Conservation (phyloP, 2,888 invertebrate species). For the Tinea pellionella region DNA sequence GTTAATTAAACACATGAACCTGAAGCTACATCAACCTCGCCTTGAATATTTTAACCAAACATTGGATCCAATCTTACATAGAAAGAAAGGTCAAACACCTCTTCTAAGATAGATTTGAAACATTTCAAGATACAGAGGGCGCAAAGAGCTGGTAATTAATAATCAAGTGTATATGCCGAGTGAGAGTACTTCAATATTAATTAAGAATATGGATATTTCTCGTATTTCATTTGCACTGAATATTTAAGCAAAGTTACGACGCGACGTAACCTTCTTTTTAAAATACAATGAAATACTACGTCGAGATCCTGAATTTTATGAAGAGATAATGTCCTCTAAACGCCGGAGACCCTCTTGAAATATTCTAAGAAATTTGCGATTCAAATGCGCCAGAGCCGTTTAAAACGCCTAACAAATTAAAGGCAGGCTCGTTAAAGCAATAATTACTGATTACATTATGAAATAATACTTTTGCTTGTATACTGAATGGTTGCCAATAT, state of each 20-base stretch:
- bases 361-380: constrained; percentile 69
- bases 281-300: constrained; percentile 55
- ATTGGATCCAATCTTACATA: background rate
- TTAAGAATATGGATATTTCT: constrained; percentile 13
- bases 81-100: constrained; percentile 3
- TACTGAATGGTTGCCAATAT: background rate
- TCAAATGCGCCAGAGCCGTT: constrained; percentile 68
- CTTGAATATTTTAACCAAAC: constrained; percentile 12
- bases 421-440: constrained; percentile 65
- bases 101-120: constrained; percentile 3
- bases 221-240: constrained; percentile 7
- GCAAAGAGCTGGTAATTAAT: constrained; percentile 8
- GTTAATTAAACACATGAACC: constrained; percentile 16
- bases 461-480: constrained; percentile 37
- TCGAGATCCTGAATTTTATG: constrained; percentile 61
- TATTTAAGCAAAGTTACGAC: constrained; percentile 7
- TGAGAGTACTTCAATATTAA: constrained; percentile 11
- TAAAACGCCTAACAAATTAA: constrained; percentile 70
- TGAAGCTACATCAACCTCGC: constrained; percentile 9
- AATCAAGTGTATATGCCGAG: constrained; percentile 6
- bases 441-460: constrained; percentile 67
- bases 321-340: constrained; percentile 66
- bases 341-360: constrained; percentile 63
- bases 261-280: constrained; percentile 13
- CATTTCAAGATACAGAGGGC: constrained; percentile 5